Conservation (phyloP, 2,888 invertebrate genomes). For the Brachyopa scutellaris region DNA sequence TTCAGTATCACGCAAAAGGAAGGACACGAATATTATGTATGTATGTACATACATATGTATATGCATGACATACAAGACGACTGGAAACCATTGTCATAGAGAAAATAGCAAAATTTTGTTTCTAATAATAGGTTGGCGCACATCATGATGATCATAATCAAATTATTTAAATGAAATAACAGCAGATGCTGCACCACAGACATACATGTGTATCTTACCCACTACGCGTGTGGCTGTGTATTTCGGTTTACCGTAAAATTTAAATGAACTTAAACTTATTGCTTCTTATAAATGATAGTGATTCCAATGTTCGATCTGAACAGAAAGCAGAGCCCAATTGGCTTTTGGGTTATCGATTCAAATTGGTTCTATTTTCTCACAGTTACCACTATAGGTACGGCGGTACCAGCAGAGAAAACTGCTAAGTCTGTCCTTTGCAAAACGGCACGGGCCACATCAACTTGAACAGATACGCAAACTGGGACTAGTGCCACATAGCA, state of each 20-base stretch:
- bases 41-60: no score
- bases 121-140: slow-evolving; percentile 29
- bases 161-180: slow-evolving; percentile 44
- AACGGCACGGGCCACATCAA: no score
- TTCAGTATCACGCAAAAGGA: background rate
- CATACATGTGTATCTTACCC: no score
- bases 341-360: slow-evolving; percentile 20
- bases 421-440: no score
- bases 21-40: background rate
- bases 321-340: slow-evolving; percentile 5
- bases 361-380: background rate
- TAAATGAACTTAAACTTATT: slow-evolving; percentile 7
- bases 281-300: no score
- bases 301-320: no score
- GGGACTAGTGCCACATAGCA: no score
- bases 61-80: background rate
- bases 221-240: background rate
- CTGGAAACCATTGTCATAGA: background rate
- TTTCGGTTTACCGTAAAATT: background rate
- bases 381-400: no score
- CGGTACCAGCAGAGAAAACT: no score
- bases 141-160: slow-evolving; percentile 41
- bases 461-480: no score
- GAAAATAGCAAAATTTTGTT: background rate
- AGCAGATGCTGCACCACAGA: slow-evolving; percentile 36